A percentile compares a stretch with the other conserved stretches of the same genome.
Evolutionary conservation across 2,113 vertebrate species (phyloP).

Genomic region (Lagopus muta): DNA sequence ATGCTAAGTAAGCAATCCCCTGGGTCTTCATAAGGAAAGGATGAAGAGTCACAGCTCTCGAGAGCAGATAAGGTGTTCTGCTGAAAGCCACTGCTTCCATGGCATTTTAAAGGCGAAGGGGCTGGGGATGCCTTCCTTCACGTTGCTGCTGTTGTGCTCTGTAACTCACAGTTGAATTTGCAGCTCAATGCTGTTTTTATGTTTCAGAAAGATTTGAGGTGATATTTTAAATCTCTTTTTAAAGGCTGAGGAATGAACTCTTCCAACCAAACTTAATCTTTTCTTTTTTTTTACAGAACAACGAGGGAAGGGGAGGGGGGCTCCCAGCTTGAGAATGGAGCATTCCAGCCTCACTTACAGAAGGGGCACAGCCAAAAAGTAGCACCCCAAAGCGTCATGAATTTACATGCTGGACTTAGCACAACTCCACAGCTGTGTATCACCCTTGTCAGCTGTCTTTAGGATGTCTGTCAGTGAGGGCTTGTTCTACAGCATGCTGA

Average conservation of each 20-base stretch:
- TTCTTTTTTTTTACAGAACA: not conserved
- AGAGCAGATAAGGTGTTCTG: slow-evolving; percentile 68
- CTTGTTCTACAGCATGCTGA: not conserved
- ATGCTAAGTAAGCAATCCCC: slow-evolving; percentile 65
- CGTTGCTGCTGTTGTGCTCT: not conserved
- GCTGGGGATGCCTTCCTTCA: slow-evolving; percentile 52
- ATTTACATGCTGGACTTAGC: not conserved
- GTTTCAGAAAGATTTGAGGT: not conserved
- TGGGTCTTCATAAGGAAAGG: slow-evolving; percentile 43
- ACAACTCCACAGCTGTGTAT: not conserved
- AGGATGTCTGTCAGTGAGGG: not conserved
- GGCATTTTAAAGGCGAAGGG: slow-evolving; percentile 74
- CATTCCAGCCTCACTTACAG: not conserved
- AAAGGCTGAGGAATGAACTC: not conserved
- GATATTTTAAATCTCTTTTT: not conserved
- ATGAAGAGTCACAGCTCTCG: slow-evolving; percentile 47
- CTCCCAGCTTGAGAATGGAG: not conserved
- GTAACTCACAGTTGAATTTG: not conserved
- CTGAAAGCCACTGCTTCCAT: slow-evolving; percentile 35
- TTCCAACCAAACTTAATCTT: not conserved
- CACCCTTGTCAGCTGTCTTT: not conserved
- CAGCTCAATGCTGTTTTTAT: not conserved
- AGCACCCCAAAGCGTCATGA: not conserved
- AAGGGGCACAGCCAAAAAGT: not conserved
- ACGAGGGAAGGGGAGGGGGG: not conserved